phyloP scores from a whole-genome alignment of 2,888 invertebrate genomes.

The Yponomeuta plumbellus region DNA sequence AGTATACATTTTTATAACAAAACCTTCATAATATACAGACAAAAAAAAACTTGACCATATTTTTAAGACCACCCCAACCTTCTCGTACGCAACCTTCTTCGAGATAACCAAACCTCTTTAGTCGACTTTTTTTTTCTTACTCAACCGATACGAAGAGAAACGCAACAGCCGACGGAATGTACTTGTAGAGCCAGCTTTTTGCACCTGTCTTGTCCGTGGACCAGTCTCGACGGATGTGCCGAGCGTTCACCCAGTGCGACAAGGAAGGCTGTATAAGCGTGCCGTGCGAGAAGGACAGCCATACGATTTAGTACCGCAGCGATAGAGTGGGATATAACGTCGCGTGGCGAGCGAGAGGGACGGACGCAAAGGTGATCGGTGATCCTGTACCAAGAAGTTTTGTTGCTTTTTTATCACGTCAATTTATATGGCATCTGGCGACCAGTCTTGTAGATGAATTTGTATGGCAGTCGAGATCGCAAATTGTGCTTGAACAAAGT shows the following conservation, averaged over 20 bases:
- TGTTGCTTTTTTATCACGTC: conserved; percentile 34
- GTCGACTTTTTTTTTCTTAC: conserved; percentile 20
- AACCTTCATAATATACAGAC: not conserved
- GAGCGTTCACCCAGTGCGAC: conserved; percentile 54
- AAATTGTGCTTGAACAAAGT: not conserved
- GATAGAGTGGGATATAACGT: conserved; percentile 33
- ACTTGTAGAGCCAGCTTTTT: conserved; percentile 45
- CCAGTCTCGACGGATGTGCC: conserved; percentile 60
- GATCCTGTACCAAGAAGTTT: conserved; percentile 37
- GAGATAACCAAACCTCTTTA: not conserved
- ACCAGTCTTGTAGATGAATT: not conserved
- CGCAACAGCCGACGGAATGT: conserved; percentile 50
- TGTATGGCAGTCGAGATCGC: not conserved
- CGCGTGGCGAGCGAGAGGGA: conserved; percentile 56
- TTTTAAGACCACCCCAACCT: not conserved
- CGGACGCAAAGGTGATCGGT: conserved; percentile 25
- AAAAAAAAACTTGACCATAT: not conserved
- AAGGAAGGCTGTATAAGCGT: conserved; percentile 43
- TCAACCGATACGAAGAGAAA: conserved; percentile 27
- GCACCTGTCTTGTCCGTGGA: conserved; percentile 54
- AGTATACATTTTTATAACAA: not conserved
- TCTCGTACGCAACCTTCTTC: not conserved
- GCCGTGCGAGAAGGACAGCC: conserved; percentile 25
- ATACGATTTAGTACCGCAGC: conserved; percentile 14
- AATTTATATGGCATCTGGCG: not conserved